Evolutionary conservation across 2,113 vertebrate species (phyloP).

Genomic region (Gasterosteus aculeatus): DNA sequence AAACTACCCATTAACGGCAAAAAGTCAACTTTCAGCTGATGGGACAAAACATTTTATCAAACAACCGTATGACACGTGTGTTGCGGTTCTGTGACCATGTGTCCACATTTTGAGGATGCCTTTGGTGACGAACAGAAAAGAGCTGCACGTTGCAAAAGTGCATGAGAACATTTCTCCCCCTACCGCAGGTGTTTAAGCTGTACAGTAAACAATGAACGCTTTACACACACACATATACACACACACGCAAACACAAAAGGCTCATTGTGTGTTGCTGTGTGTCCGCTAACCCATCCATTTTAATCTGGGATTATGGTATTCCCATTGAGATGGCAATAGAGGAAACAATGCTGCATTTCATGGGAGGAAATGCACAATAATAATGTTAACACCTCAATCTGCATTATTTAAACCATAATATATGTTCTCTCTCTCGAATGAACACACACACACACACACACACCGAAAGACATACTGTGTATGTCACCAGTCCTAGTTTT

Average conservation of each 20-base stretch:
- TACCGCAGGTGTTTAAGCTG: conserved; percentile 71
- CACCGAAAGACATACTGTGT: no score
- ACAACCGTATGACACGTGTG: conserved; percentile 23
- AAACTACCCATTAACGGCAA: not conserved
- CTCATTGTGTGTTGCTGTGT: conserved; percentile 73
- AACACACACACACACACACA: not conserved
- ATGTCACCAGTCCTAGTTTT: conserved; percentile 16
- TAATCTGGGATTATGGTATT: conserved; percentile 81
- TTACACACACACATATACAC: conserved; percentile 30
- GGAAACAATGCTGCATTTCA: conserved; percentile 77
- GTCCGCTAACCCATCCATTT: conserved; percentile 72
- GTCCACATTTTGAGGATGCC: conserved; percentile 29
- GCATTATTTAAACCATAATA: conserved; percentile 65
- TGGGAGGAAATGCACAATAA: conserved; percentile 74
- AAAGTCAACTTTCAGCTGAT: not conserved
- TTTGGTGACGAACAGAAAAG: conserved; percentile 38
- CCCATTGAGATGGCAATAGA: conserved; percentile 66
- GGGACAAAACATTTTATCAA: conserved; percentile 26
- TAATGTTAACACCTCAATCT: conserved; percentile 75
- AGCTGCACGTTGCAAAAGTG: conserved; percentile 34
- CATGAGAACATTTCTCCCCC: conserved; percentile 60
- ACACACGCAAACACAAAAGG: conserved; percentile 68
- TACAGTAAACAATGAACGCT: conserved; percentile 70
- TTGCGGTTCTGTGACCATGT: conserved; percentile 23
- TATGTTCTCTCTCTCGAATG: not conserved